Evolutionary conservation across 1,140 invertebrate genomes (phyloP), one percentile per base, ranked within the genome.

Genomic region (Dreissena rostriformis): DNA sequence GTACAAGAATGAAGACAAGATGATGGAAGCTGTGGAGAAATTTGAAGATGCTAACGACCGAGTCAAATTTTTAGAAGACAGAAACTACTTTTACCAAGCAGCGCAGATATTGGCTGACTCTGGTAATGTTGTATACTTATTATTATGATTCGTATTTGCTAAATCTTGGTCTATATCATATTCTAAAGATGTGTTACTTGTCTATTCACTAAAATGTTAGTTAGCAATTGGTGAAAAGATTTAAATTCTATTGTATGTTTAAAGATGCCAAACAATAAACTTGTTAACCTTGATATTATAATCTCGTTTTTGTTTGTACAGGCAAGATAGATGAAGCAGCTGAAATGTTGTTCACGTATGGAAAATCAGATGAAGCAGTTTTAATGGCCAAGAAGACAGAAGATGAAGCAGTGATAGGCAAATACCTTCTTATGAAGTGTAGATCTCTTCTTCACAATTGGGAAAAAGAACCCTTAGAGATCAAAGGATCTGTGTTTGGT

Each of bases 21-120:
- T 90, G 84, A 77, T 87, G 72, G 87, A 83, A n/a, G 86, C 87
- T 53, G 70, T 91, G 14, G 75, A 87, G 17, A 77, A 87, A 39
- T 65, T 90, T 67, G 80, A 78, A 4, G 71, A 83, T 24, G 67
- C 70, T 0, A 82, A 87, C 57, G 89, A 90, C 55, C 87, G 86
- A 67, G 72, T 89, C 14, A 71, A 76, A 14, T 91, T 91, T 61
- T 82, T 91, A 1, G 83, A 83, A 19, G 79, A 84, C 0, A 77
- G 87, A 15, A 77, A 79, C 57, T 89, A 86, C 75, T 63, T 84
- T 11, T 22, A 67, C n/a, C 74, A 89, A 49, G 89, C 88, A 28
- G 89, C 88, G 2, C 51, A 77, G 26, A 67, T 89, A 22, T 68
- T 90, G 6, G 71, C 68, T 14, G 73, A 86, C 26, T 52, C 85